These are phyloP conservation scores for Listrodromus nycthemerus DNA, from an alignment of 2,888 invertebrate genomes.

Conservation along the genomic window DNA sequence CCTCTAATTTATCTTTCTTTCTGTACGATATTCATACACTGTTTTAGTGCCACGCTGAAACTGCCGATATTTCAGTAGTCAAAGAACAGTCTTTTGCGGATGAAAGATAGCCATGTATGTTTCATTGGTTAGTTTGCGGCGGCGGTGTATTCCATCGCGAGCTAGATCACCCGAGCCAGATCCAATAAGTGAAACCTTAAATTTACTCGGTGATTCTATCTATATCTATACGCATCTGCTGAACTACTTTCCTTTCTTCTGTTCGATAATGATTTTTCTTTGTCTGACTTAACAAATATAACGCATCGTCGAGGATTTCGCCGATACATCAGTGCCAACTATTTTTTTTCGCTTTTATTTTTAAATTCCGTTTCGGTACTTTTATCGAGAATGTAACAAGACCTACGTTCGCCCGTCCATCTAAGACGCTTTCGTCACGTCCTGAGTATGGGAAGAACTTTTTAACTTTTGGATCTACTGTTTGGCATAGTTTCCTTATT, in stretches of 20 bases:
- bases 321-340: neutral
- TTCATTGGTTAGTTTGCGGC: conserved; percentile 25
- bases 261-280: conserved; percentile 30
- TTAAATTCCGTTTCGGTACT: neutral
- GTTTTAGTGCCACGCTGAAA: neutral
- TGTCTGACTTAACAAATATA: neutral
- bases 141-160: conserved; percentile 22
- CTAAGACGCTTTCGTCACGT: conserved; percentile 50
- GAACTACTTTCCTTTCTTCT: conserved; percentile 69
- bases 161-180: conserved; percentile 59
- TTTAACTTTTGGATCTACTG: conserved; percentile 73
- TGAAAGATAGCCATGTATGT: conserved; percentile 20
- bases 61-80: neutral
- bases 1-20: neutral
- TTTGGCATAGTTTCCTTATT: conserved; percentile 79
- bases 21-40: neutral
- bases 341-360: conserved; percentile 6
- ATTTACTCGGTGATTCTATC: conserved; percentile 70
- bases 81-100: neutral
- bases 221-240: conserved; percentile 64
- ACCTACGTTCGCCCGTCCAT: neutral
- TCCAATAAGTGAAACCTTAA: conserved; percentile 81
- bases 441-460: conserved; percentile 68
- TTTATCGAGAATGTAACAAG: neutral
- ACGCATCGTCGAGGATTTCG: conserved; percentile 4